Evolutionary conservation across 1,140 invertebrate species (phyloP), one percentile per base, ranked within the genome.

Genomic region (Calosoma granatense): DNA sequence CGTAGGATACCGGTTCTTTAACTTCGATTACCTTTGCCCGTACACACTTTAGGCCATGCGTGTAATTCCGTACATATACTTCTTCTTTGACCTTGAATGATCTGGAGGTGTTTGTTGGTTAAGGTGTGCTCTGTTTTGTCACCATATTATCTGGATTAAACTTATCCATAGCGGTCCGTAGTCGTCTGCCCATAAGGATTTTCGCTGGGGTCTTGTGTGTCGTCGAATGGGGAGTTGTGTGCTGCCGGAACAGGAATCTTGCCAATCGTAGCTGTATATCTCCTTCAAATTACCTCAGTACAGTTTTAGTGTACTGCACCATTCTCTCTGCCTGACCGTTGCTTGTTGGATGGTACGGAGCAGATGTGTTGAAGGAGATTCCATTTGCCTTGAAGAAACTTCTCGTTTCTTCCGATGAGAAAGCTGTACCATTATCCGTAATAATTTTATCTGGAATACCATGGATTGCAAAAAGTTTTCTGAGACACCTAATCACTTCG

Each of bases 361-460:
- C 63, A 9, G 63, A 61, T 26, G 54, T 60, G 9, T 64, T 47
- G 9, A 63, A 63, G 20, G 54, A 36, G 12, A 71, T 67, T n/a
- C 59, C 62, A 60, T 70, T 66, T 26, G 30, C 62, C n/a, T 55
- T 59, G 9, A 73, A 63, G 59, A 70, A 72, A 11, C 51, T 19
- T 55, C 64, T 61, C 55, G 73, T 72, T 43, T 68, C 64, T 17
- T 63, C 57, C 14, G 66, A 68, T 11, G 59, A 69, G 56, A 74
- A 73, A 6, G 63, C 60, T 43, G 64, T 65, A n/a, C 67, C 71
- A 63, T 72, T 72, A 58, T 73, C 69, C 19, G 63, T 66, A 2
- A 72, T 66, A 14, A 72, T 39, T 0, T 61, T 57, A 41, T 69
- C 61, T 39, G 70, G 70, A 30, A 71, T 60, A 6, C 67, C 71